Conservation (phyloP, 2,113 vertebrate genomes). For the Spermophilus dauricus region DNA sequence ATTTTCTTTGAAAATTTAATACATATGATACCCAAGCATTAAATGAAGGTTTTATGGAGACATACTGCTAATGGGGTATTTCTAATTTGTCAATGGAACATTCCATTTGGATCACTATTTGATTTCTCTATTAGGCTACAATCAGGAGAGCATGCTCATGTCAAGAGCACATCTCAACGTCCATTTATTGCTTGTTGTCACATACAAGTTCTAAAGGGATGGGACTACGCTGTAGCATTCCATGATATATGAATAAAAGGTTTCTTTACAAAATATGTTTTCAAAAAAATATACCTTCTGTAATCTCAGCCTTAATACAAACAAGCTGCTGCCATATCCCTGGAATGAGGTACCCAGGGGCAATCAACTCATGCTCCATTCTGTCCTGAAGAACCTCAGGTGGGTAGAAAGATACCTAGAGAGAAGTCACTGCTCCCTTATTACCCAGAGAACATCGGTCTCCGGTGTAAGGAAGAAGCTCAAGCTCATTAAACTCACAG, state of each 20-base stretch:
- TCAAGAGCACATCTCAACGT: neutral
- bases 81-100: neutral
- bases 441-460: slow-evolving; percentile 43
- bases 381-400: neutral
- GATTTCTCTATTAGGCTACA: neutral
- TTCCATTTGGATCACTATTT: neutral
- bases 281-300: neutral
- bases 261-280: neutral
- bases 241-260: neutral
- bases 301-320: neutral
- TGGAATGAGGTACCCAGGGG: slow-evolving; percentile 24
- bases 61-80: neutral
- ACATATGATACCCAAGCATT: neutral
- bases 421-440: neutral
- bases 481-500: slow-evolving; percentile 65
- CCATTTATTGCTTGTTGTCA: neutral
- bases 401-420: slow-evolving; percentile 23
- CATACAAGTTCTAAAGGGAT: neutral
- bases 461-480: slow-evolving; percentile 43
- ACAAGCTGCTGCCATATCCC: neutral
- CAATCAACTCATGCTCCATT: neutral
- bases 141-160: neutral
- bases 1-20: neutral
- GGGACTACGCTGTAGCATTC: neutral
- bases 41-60: neutral